phyloP scores from a whole-genome alignment of 2,797 vertebrate genomes.

The Etheostoma nigrum region DNA sequence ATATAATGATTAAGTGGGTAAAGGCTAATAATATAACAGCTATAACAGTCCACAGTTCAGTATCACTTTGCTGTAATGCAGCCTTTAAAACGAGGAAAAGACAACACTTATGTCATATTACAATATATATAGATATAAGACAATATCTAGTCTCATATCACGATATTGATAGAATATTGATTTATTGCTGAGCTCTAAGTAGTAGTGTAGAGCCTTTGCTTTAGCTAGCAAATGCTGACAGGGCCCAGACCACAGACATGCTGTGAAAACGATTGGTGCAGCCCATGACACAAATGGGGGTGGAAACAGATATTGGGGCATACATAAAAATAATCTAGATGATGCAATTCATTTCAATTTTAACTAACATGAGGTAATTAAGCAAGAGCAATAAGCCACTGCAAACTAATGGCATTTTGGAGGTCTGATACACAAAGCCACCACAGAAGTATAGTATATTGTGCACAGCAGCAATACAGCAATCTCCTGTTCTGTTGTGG shows the following conservation, averaged over 20 bases:
- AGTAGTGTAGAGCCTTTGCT: not conserved
- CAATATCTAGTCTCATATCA: too few species aligned
- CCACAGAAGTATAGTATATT: not conserved
- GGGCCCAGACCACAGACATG: not conserved
- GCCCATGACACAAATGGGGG: not conserved
- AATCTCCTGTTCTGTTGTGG: conserved; percentile 6
- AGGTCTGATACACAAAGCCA: not conserved
- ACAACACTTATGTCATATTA: too few species aligned
- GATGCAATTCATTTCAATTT: conserved; percentile 43
- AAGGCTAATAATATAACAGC: too few species aligned
- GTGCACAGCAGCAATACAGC: not conserved
- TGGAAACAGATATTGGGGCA: conserved; percentile 6
- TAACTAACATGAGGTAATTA: conserved; percentile 8
- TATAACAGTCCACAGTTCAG: too few species aligned
- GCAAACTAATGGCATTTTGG: not conserved
- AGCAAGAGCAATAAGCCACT: not conserved
- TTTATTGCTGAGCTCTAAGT: too few species aligned
- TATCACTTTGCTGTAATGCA: too few species aligned
- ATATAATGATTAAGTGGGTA: too few species aligned
- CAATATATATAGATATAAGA: too few species aligned
- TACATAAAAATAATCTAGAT: conserved; percentile 23
- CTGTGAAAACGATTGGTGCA: conserved; percentile 7
- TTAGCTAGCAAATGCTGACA: conserved; percentile 1
- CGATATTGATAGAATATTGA: too few species aligned
- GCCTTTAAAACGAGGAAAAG: too few species aligned